A percentile compares a stretch with the other conserved stretches of the same genome.
phyloP scores from a whole-genome alignment of 37 sponge, comb jelly and placozoan species.

The Cliona cf. orientalis region DNA sequence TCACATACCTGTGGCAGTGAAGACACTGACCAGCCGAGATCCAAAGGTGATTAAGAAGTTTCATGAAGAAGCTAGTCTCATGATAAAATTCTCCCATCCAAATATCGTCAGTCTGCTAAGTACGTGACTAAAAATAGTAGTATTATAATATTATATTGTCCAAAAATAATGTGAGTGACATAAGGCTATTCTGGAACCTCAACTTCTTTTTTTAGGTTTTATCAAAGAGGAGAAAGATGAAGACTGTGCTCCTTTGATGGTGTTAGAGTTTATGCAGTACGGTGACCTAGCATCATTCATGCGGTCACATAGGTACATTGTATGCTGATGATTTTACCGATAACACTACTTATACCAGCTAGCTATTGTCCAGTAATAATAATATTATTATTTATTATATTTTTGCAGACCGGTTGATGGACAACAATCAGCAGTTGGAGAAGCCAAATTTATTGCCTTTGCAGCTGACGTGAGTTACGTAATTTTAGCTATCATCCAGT shows the following conservation, averaged over 20 bases:
- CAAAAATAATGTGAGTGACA: not conserved
- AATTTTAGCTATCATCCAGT: too few relatives aligned
- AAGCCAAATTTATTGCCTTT: too few relatives aligned
- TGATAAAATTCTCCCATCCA: constrained; percentile 62
- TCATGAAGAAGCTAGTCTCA: constrained; percentile 44
- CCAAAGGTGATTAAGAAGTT: constrained; percentile 43
- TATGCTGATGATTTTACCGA: too few relatives aligned
- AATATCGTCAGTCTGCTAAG: constrained; percentile 63
- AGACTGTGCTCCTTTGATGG: constrained; percentile 66
- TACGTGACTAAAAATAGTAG: not conserved
- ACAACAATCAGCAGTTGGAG: too few relatives aligned
- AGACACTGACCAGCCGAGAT: constrained; percentile 56
- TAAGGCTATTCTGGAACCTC: too few relatives aligned
- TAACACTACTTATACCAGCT: too few relatives aligned
- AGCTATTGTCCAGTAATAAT: too few relatives aligned
- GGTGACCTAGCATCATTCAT: constrained; percentile 54
- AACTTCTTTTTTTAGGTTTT: not conserved
- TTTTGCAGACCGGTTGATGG: too few relatives aligned
- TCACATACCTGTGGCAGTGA: constrained; percentile 59
- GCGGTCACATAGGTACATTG: constrained; percentile 33
- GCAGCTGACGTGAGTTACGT: too few relatives aligned
- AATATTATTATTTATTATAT: too few relatives aligned
- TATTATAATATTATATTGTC: not conserved
- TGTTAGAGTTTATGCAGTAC: constrained; percentile 61
- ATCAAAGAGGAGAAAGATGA: not conserved